Evolutionary conservation across 1,140 invertebrate genomes (phyloP), one percentile per base, ranked within the genome.

Genomic region (Ceratitis capitata): DNA sequence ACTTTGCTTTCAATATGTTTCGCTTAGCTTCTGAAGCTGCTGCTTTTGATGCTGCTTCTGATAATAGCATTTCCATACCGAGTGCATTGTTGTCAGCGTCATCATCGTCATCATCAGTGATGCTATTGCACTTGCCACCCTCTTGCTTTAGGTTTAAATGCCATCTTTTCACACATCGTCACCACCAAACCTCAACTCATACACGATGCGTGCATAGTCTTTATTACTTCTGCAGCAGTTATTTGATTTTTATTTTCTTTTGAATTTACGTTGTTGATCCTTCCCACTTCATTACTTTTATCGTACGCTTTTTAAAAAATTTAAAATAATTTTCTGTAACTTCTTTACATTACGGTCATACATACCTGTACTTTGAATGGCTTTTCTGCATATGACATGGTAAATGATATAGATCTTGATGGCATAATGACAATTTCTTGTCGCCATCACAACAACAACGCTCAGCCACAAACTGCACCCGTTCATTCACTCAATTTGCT

Each of bases 221-320:
- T 64, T 32, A 29, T 3, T 1, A 7, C 39, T 69, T 4, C 14
- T 14, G 10, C 64, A 39, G 19, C 32, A 19, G 14, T 69, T 69
- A 29, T 12, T 42, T 16, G 64, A 5, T 19, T 2, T 49, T 69
- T 14, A 6, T 19, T 29, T 29, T 69, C 4, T 39, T 39, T 69
- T 69, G 14, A 16, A n/a, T 19, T 32, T 26, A 10, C 19, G 64
- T 39, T 74, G 64, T 69, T 69, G 78, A 82, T 82, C n/a, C 47
- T 49, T 82, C 26, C 32, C 78, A 82, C 78, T 82, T 82, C 78
- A 82, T 82, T 82, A 82, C 47, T 82, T 82, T 82, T 82, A 82
- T 82, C 78, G 39, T 26, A 49, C 42, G 78, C 39, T 82, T 82
- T 49, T 82, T 82, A 82, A 82, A 49, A 42, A 82, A 82, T 82